Evolutionary conservation across 2,888 invertebrate species (phyloP), one percentile per base, ranked within the genome.

Genomic region (Poecilus cupreus): DNA sequence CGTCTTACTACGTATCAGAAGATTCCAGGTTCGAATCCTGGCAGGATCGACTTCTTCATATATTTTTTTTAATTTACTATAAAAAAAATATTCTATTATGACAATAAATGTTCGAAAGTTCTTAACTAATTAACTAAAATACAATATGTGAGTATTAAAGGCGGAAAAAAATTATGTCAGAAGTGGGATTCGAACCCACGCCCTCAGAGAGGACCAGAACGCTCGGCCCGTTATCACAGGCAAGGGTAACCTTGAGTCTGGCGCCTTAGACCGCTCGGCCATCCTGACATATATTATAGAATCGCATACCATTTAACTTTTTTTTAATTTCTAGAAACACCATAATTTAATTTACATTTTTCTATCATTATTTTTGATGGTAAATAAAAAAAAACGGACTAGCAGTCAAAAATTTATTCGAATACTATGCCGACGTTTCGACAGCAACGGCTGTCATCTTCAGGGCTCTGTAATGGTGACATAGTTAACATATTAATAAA

Each of bases 221-320:
- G 85, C 90, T 88, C 89, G 82, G 22, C 85, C 85, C 43, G n/a
- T n/a, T n/a, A n/a, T n/a, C n/a, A n/a, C n/a, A 46, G 87, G 87
- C 85, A 88, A 89, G 88, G 87, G 84, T 57, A 85, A 88, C 91
- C 92, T 92, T 92, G 91, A 91, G 91, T 91, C 91, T 91, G 92
- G 91, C 95, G 95, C 95, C 95, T 95, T 95, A 94, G 95, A 95
- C 95, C 95, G 94, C 95, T 95, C 94, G 94, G 94, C 94, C 94
- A 94, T 94, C 94, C 94, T 94, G 94, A 94, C 94, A 85, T 37
- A 64, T 37, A 4, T 16, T 13, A 8, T 2, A 37, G 0, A 60
- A 0, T n/a, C n/a, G 0, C 3, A 13, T 26, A 32, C 13, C 26
- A 54, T 54, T 54, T 54, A 18, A n/a, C 20, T 32, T 32, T 8